A percentile compares a stretch with the other conserved stretches of the same genome.
Evolutionary conservation across 1,140 invertebrate species (phyloP).

Genomic region (Drosophila mauritiana): DNA sequence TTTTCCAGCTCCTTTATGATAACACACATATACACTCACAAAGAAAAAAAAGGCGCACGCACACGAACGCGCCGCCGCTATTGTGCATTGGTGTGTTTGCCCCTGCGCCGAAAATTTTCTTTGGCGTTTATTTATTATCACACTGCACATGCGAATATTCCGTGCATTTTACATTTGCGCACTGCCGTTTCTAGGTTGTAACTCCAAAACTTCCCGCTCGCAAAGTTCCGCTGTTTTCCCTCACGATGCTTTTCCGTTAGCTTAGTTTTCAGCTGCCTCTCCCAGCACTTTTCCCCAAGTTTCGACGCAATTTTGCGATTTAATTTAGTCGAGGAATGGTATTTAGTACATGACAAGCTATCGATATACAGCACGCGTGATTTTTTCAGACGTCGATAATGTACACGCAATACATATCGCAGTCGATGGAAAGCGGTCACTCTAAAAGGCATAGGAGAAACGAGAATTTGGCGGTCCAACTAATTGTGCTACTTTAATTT

Average conservation of each 20-base stretch:
- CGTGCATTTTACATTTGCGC: constrained; percentile 76
- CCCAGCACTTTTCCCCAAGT: constrained; percentile 30
- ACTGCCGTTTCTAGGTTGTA: constrained; percentile 45
- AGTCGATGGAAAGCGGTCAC: neutral
- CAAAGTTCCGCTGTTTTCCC: constrained; percentile 7
- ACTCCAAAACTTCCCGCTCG: constrained; percentile 29
- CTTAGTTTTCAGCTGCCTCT: constrained; percentile 18
- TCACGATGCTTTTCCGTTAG: neutral
- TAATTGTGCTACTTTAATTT: neutral
- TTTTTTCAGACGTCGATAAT: neutral
- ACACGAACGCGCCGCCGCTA: constrained; percentile 35
- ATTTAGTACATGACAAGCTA: constrained; percentile 10
- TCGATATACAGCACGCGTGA: neutral
- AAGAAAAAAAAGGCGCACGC: constrained; percentile 7
- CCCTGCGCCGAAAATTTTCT: constrained; percentile 57
- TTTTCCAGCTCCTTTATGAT: constrained; percentile 34
- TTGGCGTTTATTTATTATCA: constrained; percentile 68
- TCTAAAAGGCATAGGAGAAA: neutral
- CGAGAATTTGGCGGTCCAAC: neutral
- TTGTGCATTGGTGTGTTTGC: constrained; percentile 58
- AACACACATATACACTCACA: constrained; percentile 10
- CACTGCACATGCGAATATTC: constrained; percentile 58
- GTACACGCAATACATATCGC: neutral
- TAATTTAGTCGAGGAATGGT: constrained; percentile 21
- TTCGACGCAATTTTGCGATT: constrained; percentile 32